Conservation (phyloP, 1,140 invertebrate genomes). For the Hycleus phaleratus region DNA sequence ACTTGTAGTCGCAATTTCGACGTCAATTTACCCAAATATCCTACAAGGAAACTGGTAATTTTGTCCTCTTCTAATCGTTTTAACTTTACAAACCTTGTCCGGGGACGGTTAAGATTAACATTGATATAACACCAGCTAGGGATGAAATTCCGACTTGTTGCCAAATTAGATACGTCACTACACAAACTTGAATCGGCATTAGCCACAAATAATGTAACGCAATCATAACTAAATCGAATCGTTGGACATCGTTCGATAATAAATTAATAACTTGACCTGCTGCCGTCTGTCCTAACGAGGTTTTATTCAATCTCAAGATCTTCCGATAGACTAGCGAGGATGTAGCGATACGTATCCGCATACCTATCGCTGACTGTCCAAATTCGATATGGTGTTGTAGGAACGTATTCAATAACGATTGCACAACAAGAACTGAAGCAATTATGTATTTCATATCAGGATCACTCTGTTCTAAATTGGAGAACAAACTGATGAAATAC, state of each 20-base stretch:
- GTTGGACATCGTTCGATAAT: conserved; percentile 69
- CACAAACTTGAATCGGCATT: conserved; percentile 57
- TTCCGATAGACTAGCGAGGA: conserved; percentile 54
- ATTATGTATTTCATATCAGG: conserved; percentile 21
- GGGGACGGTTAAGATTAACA: conserved; percentile 53
- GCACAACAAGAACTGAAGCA: conserved; percentile 15
- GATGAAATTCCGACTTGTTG: conserved; percentile 56
- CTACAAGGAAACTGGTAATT: conserved; percentile 27
- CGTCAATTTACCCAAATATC: conserved; percentile 46
- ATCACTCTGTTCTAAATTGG: conserved; percentile 7
- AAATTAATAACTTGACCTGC: conserved; percentile 78
- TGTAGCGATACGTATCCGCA: conserved; percentile 51
- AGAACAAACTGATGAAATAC: conserved; percentile 32
- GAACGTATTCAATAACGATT: conserved; percentile 25
- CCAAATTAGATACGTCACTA: conserved; percentile 60
- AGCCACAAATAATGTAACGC: conserved; percentile 59
- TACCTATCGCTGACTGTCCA: conserved; percentile 46
- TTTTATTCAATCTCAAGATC: conserved; percentile 54
- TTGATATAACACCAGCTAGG: conserved; percentile 59
- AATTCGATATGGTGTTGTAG: conserved; percentile 39
- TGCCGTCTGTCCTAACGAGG: conserved; percentile 60
- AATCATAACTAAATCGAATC: conserved; percentile 54
- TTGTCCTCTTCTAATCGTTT: neutral
- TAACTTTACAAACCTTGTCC: conserved; percentile 48
- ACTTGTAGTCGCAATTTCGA: conserved; percentile 48